phyloP scores from a whole-genome alignment of 2,113 vertebrate genomes.

The Pterocles gutturalis region DNA sequence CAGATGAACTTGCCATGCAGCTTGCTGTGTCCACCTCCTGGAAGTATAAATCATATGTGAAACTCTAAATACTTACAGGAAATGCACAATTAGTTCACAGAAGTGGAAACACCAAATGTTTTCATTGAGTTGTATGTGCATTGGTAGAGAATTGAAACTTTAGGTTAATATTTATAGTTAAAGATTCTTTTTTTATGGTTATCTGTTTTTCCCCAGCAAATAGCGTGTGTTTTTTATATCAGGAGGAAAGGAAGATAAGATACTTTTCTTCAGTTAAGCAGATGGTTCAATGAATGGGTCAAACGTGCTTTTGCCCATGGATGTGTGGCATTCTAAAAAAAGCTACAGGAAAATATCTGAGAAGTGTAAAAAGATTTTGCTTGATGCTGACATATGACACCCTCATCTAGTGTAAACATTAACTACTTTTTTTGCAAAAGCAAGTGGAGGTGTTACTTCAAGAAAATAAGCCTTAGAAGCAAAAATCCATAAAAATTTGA shows the following conservation, averaged over 20 bases:
- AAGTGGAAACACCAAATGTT: neutral
- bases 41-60: neutral
- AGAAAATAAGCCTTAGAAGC: neutral
- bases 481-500: neutral
- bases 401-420: neutral
- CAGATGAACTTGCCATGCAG: neutral
- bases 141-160: neutral
- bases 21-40: neutral
- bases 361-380: neutral
- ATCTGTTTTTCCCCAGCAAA: neutral
- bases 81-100: neutral
- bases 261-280: neutral
- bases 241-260: neutral
- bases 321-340: neutral
- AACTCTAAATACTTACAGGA: neutral
- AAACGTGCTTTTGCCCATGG: neutral
- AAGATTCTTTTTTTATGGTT: neutral
- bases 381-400: neutral
- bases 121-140: neutral
- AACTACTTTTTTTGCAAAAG: neutral
- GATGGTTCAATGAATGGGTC: neutral
- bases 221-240: neutral
- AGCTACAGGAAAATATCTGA: neutral
- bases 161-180: neutral
- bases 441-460: neutral